Conservation (phyloP, 1,140 invertebrate genomes). For the Fopius arisanus region DNA sequence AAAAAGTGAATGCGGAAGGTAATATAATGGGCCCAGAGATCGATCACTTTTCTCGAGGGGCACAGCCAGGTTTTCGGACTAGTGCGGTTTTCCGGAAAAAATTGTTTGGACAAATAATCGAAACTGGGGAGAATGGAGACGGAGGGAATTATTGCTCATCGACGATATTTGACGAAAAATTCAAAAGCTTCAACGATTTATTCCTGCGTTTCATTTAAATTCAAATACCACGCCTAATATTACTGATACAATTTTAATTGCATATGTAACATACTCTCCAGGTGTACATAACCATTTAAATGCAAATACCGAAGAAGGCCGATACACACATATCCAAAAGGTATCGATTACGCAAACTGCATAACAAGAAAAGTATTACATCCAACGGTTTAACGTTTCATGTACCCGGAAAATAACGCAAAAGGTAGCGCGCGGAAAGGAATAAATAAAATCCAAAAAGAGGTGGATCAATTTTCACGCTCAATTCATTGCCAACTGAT, state of each 20-base stretch:
- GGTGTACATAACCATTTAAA: neutral
- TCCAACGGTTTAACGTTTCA: neutral
- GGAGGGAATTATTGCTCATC: too few species aligned
- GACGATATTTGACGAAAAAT: too few species aligned
- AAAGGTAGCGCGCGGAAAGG: neutral
- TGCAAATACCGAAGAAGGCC: constrained; percentile 2
- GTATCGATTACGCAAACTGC: constrained; percentile 7
- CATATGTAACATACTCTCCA: neutral
- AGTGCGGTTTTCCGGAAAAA: neutral
- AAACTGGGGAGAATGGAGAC: too few species aligned
- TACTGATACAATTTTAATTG: constrained; percentile 13
- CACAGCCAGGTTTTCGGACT: neutral
- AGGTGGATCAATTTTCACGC: neutral
- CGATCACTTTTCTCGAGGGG: neutral
- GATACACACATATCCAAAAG: neutral
- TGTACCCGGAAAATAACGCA: neutral
- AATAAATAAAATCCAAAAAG: neutral
- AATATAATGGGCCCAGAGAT: constrained; percentile 21
- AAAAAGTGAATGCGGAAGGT: constrained; percentile 7
- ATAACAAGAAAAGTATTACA: neutral
- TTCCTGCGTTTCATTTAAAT: neutral
- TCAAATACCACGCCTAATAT: neutral
- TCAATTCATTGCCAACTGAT: neutral
- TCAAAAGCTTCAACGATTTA: too few species aligned
- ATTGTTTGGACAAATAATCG: neutral